These are phyloP conservation scores for Ormyrus rosae DNA, from an alignment of 2,888 invertebrate genomes.

Conservation along the genomic window DNA sequence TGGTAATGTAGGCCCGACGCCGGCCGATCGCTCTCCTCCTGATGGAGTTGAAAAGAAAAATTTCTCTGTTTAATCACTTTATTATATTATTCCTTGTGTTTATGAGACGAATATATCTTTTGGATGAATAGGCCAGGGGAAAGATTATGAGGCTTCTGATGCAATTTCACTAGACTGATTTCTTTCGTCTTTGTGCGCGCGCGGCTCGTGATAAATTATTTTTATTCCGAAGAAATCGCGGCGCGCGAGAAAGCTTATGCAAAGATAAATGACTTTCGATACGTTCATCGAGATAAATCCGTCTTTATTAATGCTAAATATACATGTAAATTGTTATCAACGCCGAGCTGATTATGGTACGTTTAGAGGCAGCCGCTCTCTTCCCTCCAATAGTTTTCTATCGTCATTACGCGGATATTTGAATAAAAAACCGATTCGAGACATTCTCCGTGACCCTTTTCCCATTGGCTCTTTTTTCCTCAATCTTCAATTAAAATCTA, in stretches of 20 bases:
- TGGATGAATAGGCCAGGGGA: conserved; percentile 5
- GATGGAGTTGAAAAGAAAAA: conserved; percentile 1
- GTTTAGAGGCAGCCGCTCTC: background rate
- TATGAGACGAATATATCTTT: conserved; percentile 19
- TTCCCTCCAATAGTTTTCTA: background rate
- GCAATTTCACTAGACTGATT: conserved; percentile 5
- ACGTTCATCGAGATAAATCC: background rate
- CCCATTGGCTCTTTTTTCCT: conserved; percentile 29
- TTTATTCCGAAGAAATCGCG: background rate
- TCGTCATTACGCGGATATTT: conserved; percentile 1
- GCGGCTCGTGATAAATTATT: background rate
- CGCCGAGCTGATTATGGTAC: background rate
- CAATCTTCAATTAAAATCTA: conserved; percentile 36
- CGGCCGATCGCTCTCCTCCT: background rate
- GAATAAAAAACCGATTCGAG: conserved; percentile 37
- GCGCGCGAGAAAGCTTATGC: background rate
- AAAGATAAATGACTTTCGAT: conserved; percentile 8
- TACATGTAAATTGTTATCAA: conserved; percentile 19
- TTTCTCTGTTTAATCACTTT: conserved; percentile 32
- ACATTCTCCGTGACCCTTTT: conserved; percentile 33
- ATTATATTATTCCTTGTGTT: conserved; percentile 18
- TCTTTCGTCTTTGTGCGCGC: background rate
- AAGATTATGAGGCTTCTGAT: background rate
- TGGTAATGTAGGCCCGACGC: background rate
- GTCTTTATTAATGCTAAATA: conserved; percentile 13